phyloP scores from a whole-genome alignment of 2,113 vertebrate genomes.

The Dermatemys mawii region DNA sequence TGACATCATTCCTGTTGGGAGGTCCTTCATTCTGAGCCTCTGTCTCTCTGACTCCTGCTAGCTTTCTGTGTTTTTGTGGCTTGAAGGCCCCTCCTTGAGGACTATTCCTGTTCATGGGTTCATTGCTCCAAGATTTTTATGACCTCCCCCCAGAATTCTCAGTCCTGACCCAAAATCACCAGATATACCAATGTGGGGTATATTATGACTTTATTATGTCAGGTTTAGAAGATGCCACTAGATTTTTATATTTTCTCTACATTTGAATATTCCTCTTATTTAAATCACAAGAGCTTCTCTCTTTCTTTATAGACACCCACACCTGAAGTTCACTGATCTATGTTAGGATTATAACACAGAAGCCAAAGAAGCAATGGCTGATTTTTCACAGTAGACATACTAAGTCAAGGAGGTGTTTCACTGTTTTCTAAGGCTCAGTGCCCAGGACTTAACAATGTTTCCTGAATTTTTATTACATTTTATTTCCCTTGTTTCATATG shows the following conservation, averaged over 20 bases:
- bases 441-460: constrained; percentile 50
- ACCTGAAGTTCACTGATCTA: constrained; percentile 35
- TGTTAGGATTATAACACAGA: constrained; percentile 62
- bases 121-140: too few relatives aligned
- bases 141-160: too few relatives aligned
- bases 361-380: constrained; percentile 47
- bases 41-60: too few relatives aligned
- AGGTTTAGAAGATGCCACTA: background rate
- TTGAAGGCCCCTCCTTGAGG: too few relatives aligned
- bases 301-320: background rate
- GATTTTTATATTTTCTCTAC: background rate
- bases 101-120: too few relatives aligned
- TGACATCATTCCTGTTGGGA: too few relatives aligned
- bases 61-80: too few relatives aligned
- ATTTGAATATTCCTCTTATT: background rate
- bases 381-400: constrained; percentile 64
- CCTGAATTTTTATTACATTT: constrained; percentile 73
- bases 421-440: constrained; percentile 55
- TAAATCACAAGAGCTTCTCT: background rate
- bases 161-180: too few relatives aligned
- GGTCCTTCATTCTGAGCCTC: too few relatives aligned
- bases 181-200: too few relatives aligned
- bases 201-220: background rate
- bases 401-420: constrained; percentile 66
- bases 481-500: constrained; percentile 56